Evolutionary conservation across 2,113 vertebrate species (phyloP).

Genomic region (Aptenodytes patagonicus): DNA sequence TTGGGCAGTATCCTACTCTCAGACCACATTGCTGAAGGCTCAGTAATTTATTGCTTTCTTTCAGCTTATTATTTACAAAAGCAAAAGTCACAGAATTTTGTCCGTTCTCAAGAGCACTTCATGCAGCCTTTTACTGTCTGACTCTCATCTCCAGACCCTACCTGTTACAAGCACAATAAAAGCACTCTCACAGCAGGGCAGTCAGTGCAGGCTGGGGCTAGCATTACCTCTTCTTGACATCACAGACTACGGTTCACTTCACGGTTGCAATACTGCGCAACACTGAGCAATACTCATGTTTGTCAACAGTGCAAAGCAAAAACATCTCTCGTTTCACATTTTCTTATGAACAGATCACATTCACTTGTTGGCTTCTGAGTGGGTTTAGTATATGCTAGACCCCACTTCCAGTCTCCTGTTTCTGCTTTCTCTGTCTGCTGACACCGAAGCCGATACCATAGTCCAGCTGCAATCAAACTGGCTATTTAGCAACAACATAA

Average conservation of each 20-base stretch:
- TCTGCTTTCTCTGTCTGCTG: neutral
- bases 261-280: neutral
- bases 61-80: neutral
- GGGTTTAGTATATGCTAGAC: neutral
- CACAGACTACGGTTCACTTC: neutral
- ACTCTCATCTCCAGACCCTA: neutral
- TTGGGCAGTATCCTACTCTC: neutral
- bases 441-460: neutral
- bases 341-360: neutral
- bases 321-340: neutral
- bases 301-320: neutral
- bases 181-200: neutral
- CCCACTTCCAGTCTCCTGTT: neutral
- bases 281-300: neutral
- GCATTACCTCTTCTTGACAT: neutral
- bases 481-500: neutral
- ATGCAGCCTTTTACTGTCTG: neutral
- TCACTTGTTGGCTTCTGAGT: neutral
- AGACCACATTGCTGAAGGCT: neutral
- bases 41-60: neutral
- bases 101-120: neutral
- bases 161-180: neutral
- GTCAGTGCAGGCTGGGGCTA: neutral
- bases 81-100: neutral
- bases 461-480: neutral